Evolutionary conservation across 2,113 vertebrate species (phyloP), one percentile per base, ranked within the genome.

Genomic region (Erpornis zantholeuca): DNA sequence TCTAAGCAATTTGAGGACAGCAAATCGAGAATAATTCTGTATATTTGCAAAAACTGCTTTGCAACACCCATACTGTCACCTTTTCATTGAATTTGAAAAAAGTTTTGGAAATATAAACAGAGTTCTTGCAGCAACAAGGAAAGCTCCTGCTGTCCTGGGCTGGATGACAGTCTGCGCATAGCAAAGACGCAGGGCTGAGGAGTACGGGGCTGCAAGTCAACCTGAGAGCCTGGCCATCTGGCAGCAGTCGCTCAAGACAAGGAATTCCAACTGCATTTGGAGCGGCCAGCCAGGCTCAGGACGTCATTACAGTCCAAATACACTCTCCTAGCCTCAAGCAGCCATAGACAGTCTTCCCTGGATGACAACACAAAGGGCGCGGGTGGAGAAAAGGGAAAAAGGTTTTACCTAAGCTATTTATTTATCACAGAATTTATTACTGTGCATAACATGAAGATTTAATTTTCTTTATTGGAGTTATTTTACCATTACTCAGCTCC

Each of bases 151-250:
- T 42, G 70, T 95, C 72, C 83, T 40, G 84, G 29, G 86, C 61
- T 36, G 35, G 89, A 72, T 53, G 70, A 86, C 84, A 85, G 95
- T 29, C 82, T 54, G 73, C 8, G 12, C 72, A 87, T 2, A 61
- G 89, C 6, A 1, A 54, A 94, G 86, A 19, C 7, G 27, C 68
- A 82, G 60, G 60, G 47, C 72, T 60, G 89, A 71, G 63, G 56
- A 68, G 81, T 0, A 20, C 54, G 72, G 82, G 76, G 71, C 79
- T 3, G 27, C 61, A 15, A 70, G 75, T 88, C 76, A 92, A 94
- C 88, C 94, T 57, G 87, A 95, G 88, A 59, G 57, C 50, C 84
- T 78, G 59, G 82, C 89, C 94, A 94, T 54, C 90, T 95, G 94
- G 90, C 92, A 94, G 82, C 71, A 91, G 85, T 90, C 31, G 9